phyloP scores from a whole-genome alignment of 64 coral and sea anemone species.

The Actinia equina region DNA sequence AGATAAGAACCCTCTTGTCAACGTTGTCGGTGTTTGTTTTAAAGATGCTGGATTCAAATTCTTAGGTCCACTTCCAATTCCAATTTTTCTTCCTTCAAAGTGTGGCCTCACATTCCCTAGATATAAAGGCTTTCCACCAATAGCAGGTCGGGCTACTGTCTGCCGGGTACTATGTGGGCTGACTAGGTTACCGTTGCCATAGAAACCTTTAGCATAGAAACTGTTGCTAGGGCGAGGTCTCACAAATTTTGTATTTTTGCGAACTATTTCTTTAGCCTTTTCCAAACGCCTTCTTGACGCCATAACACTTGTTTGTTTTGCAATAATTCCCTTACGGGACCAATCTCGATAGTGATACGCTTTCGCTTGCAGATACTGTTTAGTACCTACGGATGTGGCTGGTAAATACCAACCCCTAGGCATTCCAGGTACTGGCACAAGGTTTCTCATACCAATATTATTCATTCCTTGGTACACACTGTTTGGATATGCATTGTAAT shows the following conservation, averaged over 20 bases:
- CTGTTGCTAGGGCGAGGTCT: neutral
- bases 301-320: neutral
- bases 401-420: slow-evolving; percentile 1
- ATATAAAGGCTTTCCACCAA: neutral
- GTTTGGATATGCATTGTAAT: neutral
- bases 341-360: neutral
- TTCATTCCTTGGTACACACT: neutral
- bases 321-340: neutral
- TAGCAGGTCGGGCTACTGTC: neutral
- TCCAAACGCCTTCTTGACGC: neutral
- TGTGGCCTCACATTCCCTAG: neutral
- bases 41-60: neutral
- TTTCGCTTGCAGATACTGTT: neutral
- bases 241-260: slow-evolving; percentile 7
- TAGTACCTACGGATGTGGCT: neutral
- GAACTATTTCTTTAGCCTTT: neutral
- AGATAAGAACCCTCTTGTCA: neutral
- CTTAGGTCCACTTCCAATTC: neutral
- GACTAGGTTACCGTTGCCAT: neutral
- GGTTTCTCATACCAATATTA: neutral
- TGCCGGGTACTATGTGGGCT: neutral
- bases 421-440: neutral
- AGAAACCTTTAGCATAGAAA: slow-evolving; percentile 2
- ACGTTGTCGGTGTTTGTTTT: too few species aligned
- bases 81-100: neutral